Percentiles rank a stretch among this genome's conserved stretches.
Conservation (phyloP, 2,888 invertebrate genomes). For the Melieria omissa region DNA sequence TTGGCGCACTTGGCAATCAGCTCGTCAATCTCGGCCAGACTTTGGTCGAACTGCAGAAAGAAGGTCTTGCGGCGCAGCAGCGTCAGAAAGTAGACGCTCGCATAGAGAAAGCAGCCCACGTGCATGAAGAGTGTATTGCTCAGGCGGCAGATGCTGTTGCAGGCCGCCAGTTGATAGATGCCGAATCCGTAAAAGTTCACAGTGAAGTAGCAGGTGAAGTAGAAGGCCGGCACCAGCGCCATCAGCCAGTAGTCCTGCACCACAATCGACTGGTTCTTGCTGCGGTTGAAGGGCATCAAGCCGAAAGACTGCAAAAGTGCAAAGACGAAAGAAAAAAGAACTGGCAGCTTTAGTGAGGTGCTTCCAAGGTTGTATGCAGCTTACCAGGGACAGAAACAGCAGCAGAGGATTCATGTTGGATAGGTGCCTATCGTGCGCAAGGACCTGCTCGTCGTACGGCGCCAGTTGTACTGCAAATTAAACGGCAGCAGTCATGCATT, state of each 20-base stretch:
- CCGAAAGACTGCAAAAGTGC: conserved; percentile 42
- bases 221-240: conserved; percentile 54
- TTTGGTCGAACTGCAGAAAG: conserved; percentile 55
- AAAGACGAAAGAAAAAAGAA: background rate
- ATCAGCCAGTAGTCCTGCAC: conserved; percentile 57
- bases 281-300: conserved; percentile 59
- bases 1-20: conserved; percentile 53
- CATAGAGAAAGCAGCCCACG: conserved; percentile 59
- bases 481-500: too few species aligned
- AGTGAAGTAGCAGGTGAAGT: conserved; percentile 53
- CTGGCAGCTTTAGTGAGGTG: background rate
- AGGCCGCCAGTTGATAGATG: conserved; percentile 45
- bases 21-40: conserved; percentile 56
- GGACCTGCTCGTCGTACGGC: too few species aligned
- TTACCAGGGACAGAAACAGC: too few species aligned
- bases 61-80: conserved; percentile 59
- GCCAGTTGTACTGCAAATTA: too few species aligned
- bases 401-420: too few species aligned
- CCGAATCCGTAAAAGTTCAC: conserved; percentile 47
- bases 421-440: too few species aligned
- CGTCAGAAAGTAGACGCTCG: conserved; percentile 52
- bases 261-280: conserved; percentile 44
- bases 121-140: conserved; percentile 57
- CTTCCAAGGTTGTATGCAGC: too few species aligned
- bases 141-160: conserved; percentile 58